Base-by-base conservation (phyloP, 2,888 invertebrate genomes). In the Pristionchus mayeri region DNA sequence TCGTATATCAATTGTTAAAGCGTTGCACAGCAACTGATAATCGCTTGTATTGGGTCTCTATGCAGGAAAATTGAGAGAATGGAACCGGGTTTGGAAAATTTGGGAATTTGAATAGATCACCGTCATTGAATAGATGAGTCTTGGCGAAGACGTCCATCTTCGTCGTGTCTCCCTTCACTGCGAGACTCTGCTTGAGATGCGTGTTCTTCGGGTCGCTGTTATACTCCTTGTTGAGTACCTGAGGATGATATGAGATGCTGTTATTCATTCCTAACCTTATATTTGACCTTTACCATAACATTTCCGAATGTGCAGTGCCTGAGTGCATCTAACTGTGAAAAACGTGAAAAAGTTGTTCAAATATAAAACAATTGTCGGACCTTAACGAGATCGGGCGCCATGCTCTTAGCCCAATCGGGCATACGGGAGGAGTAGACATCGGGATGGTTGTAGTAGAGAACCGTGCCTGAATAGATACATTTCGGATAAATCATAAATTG, bases 81-180 rank as follows among this genome's bases (percentile, higher is more conserved):
- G n/a, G n/a, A n/a, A n/a, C n/a, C n/a, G 16, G 27, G 9, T 57
- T 52, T 95, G 94, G 94, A 96, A 97, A 90, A 95, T 95, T 0
- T 95, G 94, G 84, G 95, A 95, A 88, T 50, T 90, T n/a, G n/a
- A n/a, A n/a, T n/a, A n/a, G n/a, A n/a, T n/a, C n/a, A 95, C 95
- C 95, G 93, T 95, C 95, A 63, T 95, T 94, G 94, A 96, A 97
- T 90, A 95, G 95, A 0, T 95, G 94, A 84, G 95, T 95, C 93
- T 98, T 98, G 0, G 97, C 97, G 93, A 97, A 97, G 2, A 96
- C 95, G 16, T 94, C 94, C 93, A 97, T 97, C 86, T 94, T 94
- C 0, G 97, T 97, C 93, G 97, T 97, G 2, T 96, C 95, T 18
- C 76, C 79, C 16, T 54, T 54, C 6, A 79, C 54, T 1, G 52